Percentiles rank a stretch among this genome's conserved stretches.
Conservation (phyloP, 2,113 vertebrate genomes). For the Hydropotes inermis region DNA sequence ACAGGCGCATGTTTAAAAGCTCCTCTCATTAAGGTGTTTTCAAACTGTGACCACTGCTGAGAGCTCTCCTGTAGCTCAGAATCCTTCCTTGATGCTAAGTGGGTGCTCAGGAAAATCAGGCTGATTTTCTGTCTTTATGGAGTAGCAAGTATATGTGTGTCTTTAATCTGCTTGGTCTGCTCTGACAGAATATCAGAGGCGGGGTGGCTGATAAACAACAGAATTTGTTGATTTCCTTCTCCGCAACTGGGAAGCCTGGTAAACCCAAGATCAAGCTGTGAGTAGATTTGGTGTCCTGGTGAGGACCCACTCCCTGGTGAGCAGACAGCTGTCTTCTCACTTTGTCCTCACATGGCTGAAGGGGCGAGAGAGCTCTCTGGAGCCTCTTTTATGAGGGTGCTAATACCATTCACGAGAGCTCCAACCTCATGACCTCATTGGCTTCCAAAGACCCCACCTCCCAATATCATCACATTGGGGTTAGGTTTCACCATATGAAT, state of each 20-base stretch:
- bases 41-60: background rate
- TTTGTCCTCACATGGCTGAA: background rate
- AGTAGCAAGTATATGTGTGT: background rate
- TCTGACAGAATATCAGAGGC: background rate
- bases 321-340: background rate
- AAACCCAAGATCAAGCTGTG: background rate
- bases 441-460: background rate
- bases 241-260: background rate
- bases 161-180: background rate
- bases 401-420: background rate
- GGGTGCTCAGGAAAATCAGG: conserved; percentile 36
- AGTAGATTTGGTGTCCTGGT: background rate
- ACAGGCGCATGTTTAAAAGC: background rate
- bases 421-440: background rate
- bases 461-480: background rate
- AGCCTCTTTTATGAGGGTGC: background rate
- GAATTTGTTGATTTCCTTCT: background rate
- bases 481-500: background rate
- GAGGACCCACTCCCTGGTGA: background rate
- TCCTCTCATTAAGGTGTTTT: conserved; percentile 13
- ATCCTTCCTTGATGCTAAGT: background rate
- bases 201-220: background rate
- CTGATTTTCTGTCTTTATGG: background rate
- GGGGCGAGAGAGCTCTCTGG: background rate
- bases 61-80: background rate